phyloP scores from a whole-genome alignment of 2,113 vertebrate species.

The Rhabdornis inornatus region DNA sequence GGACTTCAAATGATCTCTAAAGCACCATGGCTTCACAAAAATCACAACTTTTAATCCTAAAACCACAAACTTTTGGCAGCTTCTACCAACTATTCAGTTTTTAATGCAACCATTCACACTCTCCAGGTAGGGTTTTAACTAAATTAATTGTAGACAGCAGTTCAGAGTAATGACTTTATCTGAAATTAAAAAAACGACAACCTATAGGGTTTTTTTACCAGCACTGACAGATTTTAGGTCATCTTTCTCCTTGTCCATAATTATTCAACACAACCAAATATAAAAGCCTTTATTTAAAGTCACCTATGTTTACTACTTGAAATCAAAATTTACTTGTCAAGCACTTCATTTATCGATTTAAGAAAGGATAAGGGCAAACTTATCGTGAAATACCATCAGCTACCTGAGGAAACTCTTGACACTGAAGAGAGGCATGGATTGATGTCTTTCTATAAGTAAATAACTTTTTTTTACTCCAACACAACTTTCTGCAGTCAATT shows the following conservation, averaged over 20 bases:
- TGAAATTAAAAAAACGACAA: not conserved
- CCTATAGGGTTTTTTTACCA: not conserved
- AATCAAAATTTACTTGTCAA: not conserved
- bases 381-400: not conserved
- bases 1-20: not conserved
- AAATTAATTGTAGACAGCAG: not conserved
- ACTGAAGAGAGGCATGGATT: not conserved
- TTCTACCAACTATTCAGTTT: not conserved
- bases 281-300: not conserved
- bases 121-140: not conserved
- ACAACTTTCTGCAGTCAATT: not conserved
- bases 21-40: not conserved
- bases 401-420: not conserved
- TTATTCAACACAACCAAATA: not conserved
- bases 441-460: not conserved
- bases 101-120: not conserved
- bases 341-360: fast-evolving
- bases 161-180: not conserved
- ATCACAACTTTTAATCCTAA: not conserved
- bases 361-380: not conserved
- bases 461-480: not conserved
- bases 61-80: not conserved
- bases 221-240: not conserved
- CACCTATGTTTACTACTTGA: not conserved
- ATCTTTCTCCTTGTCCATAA: not conserved